Evolutionary conservation across 2,113 vertebrate species (phyloP).

Genomic region (Rhea americana): DNA sequence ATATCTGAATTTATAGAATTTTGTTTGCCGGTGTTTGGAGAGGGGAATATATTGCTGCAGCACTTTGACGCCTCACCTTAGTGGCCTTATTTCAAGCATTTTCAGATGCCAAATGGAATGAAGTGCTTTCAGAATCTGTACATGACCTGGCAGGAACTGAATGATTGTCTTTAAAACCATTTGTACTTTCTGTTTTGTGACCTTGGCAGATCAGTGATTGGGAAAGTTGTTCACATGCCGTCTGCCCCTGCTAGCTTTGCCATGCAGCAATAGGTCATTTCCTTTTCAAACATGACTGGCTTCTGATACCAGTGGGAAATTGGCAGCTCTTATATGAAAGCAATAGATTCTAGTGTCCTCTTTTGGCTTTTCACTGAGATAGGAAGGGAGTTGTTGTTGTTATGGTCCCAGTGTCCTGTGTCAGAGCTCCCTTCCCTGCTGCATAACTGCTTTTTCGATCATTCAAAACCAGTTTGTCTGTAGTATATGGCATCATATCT

Average conservation of each 20-base stretch:
- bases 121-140: neutral
- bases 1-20: neutral
- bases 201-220: neutral
- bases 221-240: neutral
- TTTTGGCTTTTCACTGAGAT: conserved; percentile 6
- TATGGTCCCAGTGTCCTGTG: neutral
- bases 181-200: conserved; percentile 16
- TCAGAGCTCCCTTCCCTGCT: neutral
- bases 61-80: neutral
- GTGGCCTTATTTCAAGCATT: conserved; percentile 1
- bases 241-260: conserved; percentile 11
- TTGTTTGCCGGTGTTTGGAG: neutral
- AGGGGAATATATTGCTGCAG: neutral
- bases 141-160: neutral
- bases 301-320: conserved; percentile 30
- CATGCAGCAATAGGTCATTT: neutral
- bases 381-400: conserved; percentile 36
- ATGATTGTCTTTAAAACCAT: neutral
- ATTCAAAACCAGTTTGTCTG: neutral
- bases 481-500: neutral
- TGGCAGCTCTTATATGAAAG: conserved; percentile 10
- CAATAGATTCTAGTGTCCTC: conserved; percentile 31
- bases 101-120: neutral
- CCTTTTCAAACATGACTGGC: conserved; percentile 30
- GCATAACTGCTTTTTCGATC: neutral